Base-by-base conservation (phyloP, 1,140 invertebrate genomes). In the Thalassaphorura encarpata region DNA sequence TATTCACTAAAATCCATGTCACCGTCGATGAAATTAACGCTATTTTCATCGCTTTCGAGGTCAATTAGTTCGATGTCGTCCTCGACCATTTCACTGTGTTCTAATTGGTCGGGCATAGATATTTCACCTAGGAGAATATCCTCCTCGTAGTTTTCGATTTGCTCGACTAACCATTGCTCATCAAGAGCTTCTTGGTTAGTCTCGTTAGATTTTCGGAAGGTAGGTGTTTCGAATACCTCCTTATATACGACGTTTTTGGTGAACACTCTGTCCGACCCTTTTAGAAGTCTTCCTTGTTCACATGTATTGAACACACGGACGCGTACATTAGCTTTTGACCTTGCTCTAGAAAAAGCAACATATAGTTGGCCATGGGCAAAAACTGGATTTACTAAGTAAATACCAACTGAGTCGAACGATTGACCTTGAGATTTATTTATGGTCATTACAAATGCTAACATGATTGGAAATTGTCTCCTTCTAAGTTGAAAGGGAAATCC, bases 361-460 rank as follows among this genome's bases (percentile, higher is more conserved):
- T 60, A 60, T 1, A 60, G 33, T 47, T 60, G 58, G 4, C 58
- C 58, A 46, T 60, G 58, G 8, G 16, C 27, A 50, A 60, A 60
- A 2, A 55, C 47, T 23, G 52, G 50, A 11, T 56, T 16, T 16
- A 40, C 36, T 16, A 61, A 31, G 26, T 56, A 56, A 2, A 61
- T 51, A 8, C 59, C 53, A 47, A 56, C 48, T 31, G 13, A 40
- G 18, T 56, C 36, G n/a, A 61, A 49, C 1, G 59, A 29, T 43
- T 61, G 60, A 6, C 77, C 75, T 68, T 80, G 77, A 64, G 72
- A 70, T 66, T 80, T 77, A 62, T 76, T 77, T 43, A 76, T 75
- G 21, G 72, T 71, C 68, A 78, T 73, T 19, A 72, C 69, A 67
- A 78, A 80, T 28, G 75, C 73, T 8, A 77, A 59, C 56, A 63